phyloP scores from a whole-genome alignment of 2,113 vertebrate species.

The Salvelinus namaycush region DNA sequence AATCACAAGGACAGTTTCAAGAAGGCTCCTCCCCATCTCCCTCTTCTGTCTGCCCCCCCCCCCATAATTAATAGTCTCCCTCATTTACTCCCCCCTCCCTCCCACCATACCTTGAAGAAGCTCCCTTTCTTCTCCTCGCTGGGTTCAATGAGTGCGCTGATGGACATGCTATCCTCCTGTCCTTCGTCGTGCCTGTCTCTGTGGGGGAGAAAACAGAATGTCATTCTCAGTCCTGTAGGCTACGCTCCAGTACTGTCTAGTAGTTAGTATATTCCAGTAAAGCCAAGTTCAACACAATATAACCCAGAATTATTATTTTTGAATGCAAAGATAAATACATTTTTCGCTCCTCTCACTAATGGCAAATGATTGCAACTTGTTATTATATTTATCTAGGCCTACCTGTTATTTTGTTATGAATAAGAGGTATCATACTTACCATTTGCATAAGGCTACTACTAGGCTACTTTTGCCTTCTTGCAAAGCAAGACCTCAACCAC shows the following conservation, averaged over 20 bases:
- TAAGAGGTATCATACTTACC: no score
- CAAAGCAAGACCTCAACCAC: no score
- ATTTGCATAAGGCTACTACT: no score
- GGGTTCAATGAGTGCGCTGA: slow-evolving; percentile 68
- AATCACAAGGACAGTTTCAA: slow-evolving; percentile 7
- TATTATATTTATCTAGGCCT: no score
- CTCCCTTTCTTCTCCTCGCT: slow-evolving; percentile 79
- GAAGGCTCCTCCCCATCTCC: neutral
- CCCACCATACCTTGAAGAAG: slow-evolving; percentile 90
- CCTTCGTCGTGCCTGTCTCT: slow-evolving; percentile 48
- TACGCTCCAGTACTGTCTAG: neutral
- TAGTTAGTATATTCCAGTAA: neutral
- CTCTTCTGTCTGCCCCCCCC: neutral
- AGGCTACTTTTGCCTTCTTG: no score
- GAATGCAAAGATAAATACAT: no score
- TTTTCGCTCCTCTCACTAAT: no score
- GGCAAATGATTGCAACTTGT: no score
- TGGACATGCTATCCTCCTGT: slow-evolving; percentile 60
- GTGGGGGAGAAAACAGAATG: neutral
- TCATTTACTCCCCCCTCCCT: neutral
- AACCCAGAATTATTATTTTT: no score
- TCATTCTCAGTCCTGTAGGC: no score
- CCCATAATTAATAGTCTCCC: slow-evolving; percentile 11
- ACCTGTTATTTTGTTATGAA: no score
- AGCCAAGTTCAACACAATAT: no score